These are phyloP conservation scores for Dendropsophus ebraccatus DNA, from an alignment of 2,113 vertebrate genomes.

Conservation along the genomic window DNA sequence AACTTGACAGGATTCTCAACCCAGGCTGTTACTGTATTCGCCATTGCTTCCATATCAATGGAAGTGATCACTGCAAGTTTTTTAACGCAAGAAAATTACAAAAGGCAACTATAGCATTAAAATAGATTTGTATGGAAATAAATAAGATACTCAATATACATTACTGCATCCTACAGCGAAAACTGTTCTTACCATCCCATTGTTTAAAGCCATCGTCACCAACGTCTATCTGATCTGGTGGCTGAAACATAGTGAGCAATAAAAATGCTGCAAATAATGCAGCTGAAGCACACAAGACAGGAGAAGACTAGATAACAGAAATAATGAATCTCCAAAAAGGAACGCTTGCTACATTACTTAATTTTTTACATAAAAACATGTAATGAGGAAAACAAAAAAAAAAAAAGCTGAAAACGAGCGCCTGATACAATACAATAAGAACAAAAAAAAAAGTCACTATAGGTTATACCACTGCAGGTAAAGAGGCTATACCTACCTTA, in stretches of 20 bases:
- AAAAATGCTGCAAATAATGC: slow-evolving; percentile 80
- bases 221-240: slow-evolving; percentile 83
- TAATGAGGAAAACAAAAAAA: neutral
- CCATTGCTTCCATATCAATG: slow-evolving; percentile 83
- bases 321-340: neutral
- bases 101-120: neutral
- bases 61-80: slow-evolving; percentile 74
- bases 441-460: neutral
- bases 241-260: slow-evolving; percentile 87
- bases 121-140: slow-evolving; percentile 46
- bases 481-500: slow-evolving; percentile 70
- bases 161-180: slow-evolving; percentile 78
- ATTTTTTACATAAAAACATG: no score
- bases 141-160: slow-evolving; percentile 68
- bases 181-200: slow-evolving; percentile 89
- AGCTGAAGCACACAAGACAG: slow-evolving; percentile 17
- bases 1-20: slow-evolving; percentile 81
- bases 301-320: slow-evolving; percentile 64
- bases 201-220: slow-evolving; percentile 85
- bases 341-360: no score
- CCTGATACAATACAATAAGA: neutral
- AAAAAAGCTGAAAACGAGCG: no score
- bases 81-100: slow-evolving; percentile 60
- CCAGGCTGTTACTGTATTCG: slow-evolving; percentile 78
- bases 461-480: neutral